A percentile compares a stretch with the other conserved stretches of the same genome.
Evolutionary conservation across 2,888 invertebrate species (phyloP).

Genomic region (Drosophila demipolita): DNA sequence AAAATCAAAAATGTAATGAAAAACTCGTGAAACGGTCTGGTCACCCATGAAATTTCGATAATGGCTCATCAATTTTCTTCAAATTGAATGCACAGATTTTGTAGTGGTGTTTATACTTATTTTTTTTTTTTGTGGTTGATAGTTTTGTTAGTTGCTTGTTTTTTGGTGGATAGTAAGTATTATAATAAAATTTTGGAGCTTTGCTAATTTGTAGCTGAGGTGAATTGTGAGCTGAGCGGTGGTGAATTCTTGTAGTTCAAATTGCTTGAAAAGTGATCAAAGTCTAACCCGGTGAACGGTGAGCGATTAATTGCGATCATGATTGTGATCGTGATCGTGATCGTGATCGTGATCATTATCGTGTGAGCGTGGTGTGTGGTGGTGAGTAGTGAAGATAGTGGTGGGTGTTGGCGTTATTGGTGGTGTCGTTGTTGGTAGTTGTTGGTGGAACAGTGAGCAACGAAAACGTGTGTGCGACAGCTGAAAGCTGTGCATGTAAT

Average conservation of each 20-base stretch:
- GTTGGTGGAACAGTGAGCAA: slow-evolving; percentile 61
- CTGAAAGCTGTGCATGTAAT: slow-evolving; percentile 59
- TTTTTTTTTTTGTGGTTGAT: slow-evolving; percentile 36
- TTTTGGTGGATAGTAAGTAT: slow-evolving; percentile 44
- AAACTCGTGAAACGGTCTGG: slow-evolving; percentile 46
- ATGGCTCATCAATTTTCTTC: slow-evolving; percentile 70
- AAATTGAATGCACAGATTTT: slow-evolving; percentile 61
- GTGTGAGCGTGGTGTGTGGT: slow-evolving; percentile 39
- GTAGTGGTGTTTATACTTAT: slow-evolving; percentile 32
- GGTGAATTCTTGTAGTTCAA: slow-evolving; percentile 53
- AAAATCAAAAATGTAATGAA: slow-evolving; percentile 39
- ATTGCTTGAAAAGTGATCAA: slow-evolving; percentile 58
- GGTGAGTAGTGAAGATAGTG: slow-evolving; percentile 26
- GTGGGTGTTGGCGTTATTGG: slow-evolving; percentile 14
- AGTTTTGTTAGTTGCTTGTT: slow-evolving; percentile 49
- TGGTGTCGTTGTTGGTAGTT: slow-evolving; percentile 23
- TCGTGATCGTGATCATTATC: not conserved
- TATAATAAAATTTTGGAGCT: slow-evolving; percentile 46
- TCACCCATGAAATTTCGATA: slow-evolving; percentile 83
- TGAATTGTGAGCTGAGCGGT: slow-evolving; percentile 65
- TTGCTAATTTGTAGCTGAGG: slow-evolving; percentile 59
- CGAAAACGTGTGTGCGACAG: slow-evolving; percentile 62
- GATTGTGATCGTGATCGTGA: slow-evolving; percentile 51
- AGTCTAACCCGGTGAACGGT: slow-evolving; percentile 55
- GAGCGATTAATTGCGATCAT: slow-evolving; percentile 37